Conservation (phyloP, 1,140 invertebrate species). For the Drosophila funebris region DNA sequence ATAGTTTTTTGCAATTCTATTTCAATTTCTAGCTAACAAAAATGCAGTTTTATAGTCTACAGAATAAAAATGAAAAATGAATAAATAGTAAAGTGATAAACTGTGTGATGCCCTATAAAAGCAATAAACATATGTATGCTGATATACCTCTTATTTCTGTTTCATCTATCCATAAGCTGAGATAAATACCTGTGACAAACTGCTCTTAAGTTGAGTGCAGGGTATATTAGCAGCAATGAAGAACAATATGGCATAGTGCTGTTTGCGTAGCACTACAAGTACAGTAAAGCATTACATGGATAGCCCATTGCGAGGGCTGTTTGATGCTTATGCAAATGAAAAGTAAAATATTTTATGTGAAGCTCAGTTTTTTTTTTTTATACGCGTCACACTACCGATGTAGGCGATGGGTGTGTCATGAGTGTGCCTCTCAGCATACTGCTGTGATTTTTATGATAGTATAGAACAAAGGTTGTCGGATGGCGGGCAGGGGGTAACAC, state of each 20-base stretch:
- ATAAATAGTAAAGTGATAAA: too few species aligned
- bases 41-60: too few species aligned
- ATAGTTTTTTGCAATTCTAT: too few species aligned
- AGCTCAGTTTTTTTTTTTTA: slow-evolving; percentile 68
- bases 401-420: not conserved
- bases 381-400: slow-evolving; percentile 35
- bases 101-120: too few species aligned
- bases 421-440: slow-evolving; percentile 62
- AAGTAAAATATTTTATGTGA: slow-evolving; percentile 71
- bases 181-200: too few species aligned
- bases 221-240: slow-evolving; percentile 13
- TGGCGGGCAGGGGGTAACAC: not conserved
- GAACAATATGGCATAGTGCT: slow-evolving; percentile 13
- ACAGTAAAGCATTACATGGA: not conserved
- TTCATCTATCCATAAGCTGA: not conserved
- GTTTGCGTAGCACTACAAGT: slow-evolving; percentile 15
- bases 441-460: slow-evolving; percentile 70
- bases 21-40: too few species aligned
- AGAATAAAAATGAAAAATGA: too few species aligned
- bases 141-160: not conserved
- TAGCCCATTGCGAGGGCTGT: not conserved
- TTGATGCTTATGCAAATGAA: slow-evolving; percentile 69
- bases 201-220: not conserved
- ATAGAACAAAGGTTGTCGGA: not conserved
- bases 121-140: too few species aligned